Conservation (phyloP, 2,113 vertebrate species). For the Carassius carassius region DNA sequence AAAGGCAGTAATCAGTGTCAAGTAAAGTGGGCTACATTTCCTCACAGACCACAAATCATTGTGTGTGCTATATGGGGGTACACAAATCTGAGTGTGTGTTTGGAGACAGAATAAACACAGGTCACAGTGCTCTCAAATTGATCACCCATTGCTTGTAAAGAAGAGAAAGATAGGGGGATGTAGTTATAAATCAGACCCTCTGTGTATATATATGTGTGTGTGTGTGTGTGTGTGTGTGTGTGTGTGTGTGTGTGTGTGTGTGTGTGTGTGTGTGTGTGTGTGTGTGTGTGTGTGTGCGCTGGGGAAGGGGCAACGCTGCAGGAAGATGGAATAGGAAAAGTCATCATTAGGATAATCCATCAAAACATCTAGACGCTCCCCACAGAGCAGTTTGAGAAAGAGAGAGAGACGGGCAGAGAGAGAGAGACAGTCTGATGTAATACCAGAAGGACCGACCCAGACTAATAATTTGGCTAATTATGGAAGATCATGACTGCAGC, state of each 20-base stretch:
- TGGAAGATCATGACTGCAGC: constrained; percentile 12
- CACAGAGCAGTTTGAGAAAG: constrained; percentile 3
- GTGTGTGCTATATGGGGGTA: constrained; percentile 24
- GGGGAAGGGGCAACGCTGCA: constrained; percentile 13
- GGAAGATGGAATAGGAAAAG: constrained; percentile 37
- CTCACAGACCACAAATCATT: constrained; percentile 41
- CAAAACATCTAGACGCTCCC: constrained; percentile 36
- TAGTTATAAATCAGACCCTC: constrained; percentile 32
- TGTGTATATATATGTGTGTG: neutral
- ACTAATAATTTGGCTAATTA: constrained; percentile 42
- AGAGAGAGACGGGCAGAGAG: neutral
- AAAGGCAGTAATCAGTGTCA: constrained; percentile 45
- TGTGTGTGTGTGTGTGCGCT: constrained; percentile 13
- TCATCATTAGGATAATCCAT: constrained; percentile 50
- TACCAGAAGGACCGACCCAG: constrained; percentile 26
- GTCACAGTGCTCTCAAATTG: constrained; percentile 33
- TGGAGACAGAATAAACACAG: constrained; percentile 31
- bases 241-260: constrained; percentile 17
- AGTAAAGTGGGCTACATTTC: constrained; percentile 42
- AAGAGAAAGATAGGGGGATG: constrained; percentile 15
- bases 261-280: constrained; percentile 14
- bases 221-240: constrained; percentile 16
- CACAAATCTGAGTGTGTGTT: constrained; percentile 30
- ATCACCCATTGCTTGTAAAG: constrained; percentile 35
- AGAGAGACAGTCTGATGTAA: constrained; percentile 15